Conservation (phyloP, 2,888 invertebrate genomes). For the Lasioglossum villosulum region DNA sequence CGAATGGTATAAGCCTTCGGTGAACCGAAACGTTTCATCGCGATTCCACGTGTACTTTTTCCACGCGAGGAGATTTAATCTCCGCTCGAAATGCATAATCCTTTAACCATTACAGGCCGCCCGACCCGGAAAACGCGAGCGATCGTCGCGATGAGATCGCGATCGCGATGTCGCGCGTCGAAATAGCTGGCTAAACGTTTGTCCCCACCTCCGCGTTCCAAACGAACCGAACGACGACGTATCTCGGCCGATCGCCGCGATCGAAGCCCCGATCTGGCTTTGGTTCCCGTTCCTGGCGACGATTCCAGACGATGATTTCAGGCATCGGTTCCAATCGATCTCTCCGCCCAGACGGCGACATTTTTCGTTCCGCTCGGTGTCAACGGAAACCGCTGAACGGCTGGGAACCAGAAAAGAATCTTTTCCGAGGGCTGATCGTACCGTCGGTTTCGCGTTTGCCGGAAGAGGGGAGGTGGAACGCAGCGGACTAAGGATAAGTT, state of each 20-base stretch:
- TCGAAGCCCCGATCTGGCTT: not conserved
- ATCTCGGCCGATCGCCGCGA: not conserved
- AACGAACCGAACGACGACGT: not conserved
- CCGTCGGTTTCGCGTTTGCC: not conserved
- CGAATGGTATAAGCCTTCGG: conserved; percentile 33
- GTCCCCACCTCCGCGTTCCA: not conserved
- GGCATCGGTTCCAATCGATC: not conserved
- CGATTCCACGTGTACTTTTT: conserved; percentile 51
- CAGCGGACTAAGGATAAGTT: conserved; percentile 55
- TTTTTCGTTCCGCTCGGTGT: not conserved
- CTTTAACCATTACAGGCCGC: conserved; percentile 34
- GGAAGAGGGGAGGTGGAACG: conserved; percentile 14
- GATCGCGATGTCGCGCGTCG: not conserved
- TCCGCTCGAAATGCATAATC: conserved; percentile 53
- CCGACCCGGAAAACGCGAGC: not conserved
- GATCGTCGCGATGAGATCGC: not conserved
- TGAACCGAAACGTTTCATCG: conserved; percentile 45
- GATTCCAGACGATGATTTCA: not conserved
- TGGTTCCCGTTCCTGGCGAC: not conserved
- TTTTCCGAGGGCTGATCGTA: not conserved
- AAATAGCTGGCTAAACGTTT: conserved; percentile 35
- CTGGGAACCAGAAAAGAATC: not conserved
- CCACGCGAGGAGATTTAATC: conserved; percentile 55
- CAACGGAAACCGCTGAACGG: not conserved
- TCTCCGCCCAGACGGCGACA: not conserved